Conservation (phyloP, 30 jellyfish, hydroid and myxozoan genomes). For the Chrysaora quinquecirrha region DNA sequence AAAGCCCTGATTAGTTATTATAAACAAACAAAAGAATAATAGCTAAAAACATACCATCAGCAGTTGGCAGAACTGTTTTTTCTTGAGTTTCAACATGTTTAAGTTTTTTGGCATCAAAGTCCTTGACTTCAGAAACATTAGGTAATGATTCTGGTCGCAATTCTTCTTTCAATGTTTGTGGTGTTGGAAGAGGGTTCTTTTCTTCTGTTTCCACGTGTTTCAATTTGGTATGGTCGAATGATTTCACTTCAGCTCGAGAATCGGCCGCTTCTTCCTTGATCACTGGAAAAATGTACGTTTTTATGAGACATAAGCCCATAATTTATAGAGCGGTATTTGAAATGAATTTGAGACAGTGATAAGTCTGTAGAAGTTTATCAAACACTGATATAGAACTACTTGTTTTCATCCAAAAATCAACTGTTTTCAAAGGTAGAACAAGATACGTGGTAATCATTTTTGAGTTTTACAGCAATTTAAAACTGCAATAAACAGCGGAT, state of each 20-base stretch:
- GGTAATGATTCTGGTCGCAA: conserved; percentile 75
- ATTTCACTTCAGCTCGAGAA: conserved; percentile 80
- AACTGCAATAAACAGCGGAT: too few relatives aligned
- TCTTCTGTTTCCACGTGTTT: conserved; percentile 87
- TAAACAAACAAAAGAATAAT: not conserved
- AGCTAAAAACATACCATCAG: conserved; percentile 37
- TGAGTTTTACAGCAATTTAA: too few relatives aligned
- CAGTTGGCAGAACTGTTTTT: conserved; percentile 62
- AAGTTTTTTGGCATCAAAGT: conserved; percentile 50
- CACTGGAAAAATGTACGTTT: too few relatives aligned
- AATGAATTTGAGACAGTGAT: too few relatives aligned
- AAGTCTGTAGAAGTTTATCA: too few relatives aligned
- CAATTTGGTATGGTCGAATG: conserved; percentile 65
- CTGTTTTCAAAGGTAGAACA: too few relatives aligned
- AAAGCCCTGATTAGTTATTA: too few relatives aligned
- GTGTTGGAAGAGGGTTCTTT: conserved; percentile 83
- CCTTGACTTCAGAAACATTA: conserved; percentile 62
- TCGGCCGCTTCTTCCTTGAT: conserved; percentile 57
- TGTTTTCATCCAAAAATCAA: too few relatives aligned
- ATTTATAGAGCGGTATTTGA: too few relatives aligned
- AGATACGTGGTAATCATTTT: too few relatives aligned
- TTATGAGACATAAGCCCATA: too few relatives aligned
- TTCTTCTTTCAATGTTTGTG: conserved; percentile 77
- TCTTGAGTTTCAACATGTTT: conserved; percentile 77
- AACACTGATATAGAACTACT: too few relatives aligned